Percentiles rank a stretch among this genome's conserved stretches.
phyloP scores from a whole-genome alignment of 2,888 invertebrate genomes.

The Altica lythri region DNA sequence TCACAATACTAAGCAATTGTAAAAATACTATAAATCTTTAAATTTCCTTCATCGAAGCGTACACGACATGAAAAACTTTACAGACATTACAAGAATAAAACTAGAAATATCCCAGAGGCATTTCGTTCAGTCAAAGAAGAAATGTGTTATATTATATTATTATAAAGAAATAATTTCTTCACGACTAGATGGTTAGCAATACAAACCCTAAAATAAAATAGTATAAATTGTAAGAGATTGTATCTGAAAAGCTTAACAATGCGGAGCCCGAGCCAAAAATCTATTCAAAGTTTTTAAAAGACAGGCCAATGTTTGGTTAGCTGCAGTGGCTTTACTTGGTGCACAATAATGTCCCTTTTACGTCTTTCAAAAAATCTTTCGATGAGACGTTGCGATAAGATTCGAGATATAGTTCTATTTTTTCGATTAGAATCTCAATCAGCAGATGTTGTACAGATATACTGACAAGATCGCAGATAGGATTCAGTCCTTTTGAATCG shows the following conservation, averaged over 20 bases:
- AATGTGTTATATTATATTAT: constrained; percentile 58
- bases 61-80: constrained; percentile 29
- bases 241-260: constrained; percentile 53
- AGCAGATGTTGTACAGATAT: constrained; percentile 46
- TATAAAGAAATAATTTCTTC: constrained; percentile 59
- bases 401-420: constrained; percentile 40
- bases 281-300: constrained; percentile 59
- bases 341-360: constrained; percentile 48
- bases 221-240: constrained; percentile 53
- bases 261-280: constrained; percentile 53
- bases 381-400: constrained; percentile 52
- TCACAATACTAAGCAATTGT: constrained; percentile 40
- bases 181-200: constrained; percentile 56
- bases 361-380: constrained; percentile 29
- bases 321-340: constrained; percentile 57
- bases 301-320: constrained; percentile 71
- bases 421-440: constrained; percentile 43
- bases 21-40: constrained; percentile 43
- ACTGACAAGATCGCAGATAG: constrained; percentile 39
- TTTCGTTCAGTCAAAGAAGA: constrained; percentile 40
- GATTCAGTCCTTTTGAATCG: constrained; percentile 29
- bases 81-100: constrained; percentile 32
- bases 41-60: constrained; percentile 38
- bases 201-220: constrained; percentile 50
- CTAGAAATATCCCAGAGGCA: constrained; percentile 40